phyloP scores from a whole-genome alignment of 1,140 invertebrate species.

The Lucilia sericata region DNA sequence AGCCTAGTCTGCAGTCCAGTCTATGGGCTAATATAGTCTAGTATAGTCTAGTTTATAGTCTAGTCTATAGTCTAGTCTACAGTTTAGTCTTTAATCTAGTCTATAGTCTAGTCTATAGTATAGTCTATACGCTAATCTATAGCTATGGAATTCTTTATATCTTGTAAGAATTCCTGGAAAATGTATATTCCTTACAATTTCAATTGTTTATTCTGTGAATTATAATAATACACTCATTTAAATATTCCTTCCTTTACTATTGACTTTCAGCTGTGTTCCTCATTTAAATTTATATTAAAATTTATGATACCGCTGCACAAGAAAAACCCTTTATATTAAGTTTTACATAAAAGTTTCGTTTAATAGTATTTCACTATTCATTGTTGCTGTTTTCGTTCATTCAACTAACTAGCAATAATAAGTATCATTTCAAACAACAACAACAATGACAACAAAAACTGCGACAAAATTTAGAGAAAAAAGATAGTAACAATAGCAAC shows the following conservation, averaged over 20 bases:
- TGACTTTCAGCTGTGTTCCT: neutral
- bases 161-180: too few relatives aligned
- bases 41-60: too few relatives aligned
- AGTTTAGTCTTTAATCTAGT: too few relatives aligned
- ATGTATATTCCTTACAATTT: too few relatives aligned
- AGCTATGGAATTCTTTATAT: too few relatives aligned
- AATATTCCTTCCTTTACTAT: neutral
- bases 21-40: too few relatives aligned
- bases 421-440: neutral
- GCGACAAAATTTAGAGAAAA: neutral
- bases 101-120: too few relatives aligned
- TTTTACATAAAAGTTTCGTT: neutral
- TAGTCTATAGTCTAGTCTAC: too few relatives aligned
- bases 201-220: too few relatives aligned
- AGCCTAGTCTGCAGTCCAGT: too few relatives aligned
- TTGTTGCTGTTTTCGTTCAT: neutral
- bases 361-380: neutral
- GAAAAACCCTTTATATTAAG: neutral
- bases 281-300: conserved; percentile 6
- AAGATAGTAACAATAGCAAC: neutral
- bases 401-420: neutral
- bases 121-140: too few relatives aligned
- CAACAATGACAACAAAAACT: neutral
- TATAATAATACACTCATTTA: too few relatives aligned
- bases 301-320: neutral